Evolutionary conservation across 1,140 invertebrate species (phyloP).

Genomic region (Pygmarrhopalites habei): DNA sequence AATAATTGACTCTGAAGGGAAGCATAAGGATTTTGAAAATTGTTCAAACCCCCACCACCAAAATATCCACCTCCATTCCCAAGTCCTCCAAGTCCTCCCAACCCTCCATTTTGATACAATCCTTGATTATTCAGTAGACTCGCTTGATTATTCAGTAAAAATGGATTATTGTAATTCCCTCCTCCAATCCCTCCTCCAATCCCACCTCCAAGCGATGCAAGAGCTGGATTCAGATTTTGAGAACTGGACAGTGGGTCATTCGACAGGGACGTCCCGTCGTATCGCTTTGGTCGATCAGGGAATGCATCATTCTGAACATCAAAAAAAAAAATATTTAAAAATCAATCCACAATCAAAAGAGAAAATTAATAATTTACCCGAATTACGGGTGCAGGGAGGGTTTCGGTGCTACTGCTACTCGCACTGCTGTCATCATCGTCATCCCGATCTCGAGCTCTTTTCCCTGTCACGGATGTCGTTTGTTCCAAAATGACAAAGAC

Average conservation of each 20-base stretch:
- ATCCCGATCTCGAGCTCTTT: too few relatives aligned
- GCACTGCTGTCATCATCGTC: constrained; percentile 1
- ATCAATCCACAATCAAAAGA: neutral
- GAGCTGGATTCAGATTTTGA: constrained; percentile 1
- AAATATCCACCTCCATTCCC: constrained; percentile 5
- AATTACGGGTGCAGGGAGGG: neutral
- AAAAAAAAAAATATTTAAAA: neutral
- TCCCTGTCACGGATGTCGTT: too few relatives aligned
- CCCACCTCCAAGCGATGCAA: neutral
- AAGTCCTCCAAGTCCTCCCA: constrained; percentile 11
- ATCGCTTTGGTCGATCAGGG: neutral
- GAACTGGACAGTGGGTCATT: neutral
- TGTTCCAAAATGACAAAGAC: too few relatives aligned
- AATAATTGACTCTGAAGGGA: constrained; percentile 8
- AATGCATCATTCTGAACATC: neutral
- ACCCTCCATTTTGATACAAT: neutral
- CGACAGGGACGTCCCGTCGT: neutral
- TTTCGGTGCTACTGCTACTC: constrained; percentile 3
- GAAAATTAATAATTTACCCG: neutral
- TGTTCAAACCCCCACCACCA: constrained; percentile 1
- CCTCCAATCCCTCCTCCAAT: too few relatives aligned
- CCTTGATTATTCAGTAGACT: neutral
- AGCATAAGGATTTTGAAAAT: constrained; percentile 8
- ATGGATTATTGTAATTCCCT: constrained; percentile 3
- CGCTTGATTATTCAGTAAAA: neutral